Percentiles rank a stretch among this genome's conserved stretches.
These are phyloP conservation scores for Hydriomena furcata DNA, from an alignment of 2,888 invertebrate genomes.

Conservation along the genomic window DNA sequence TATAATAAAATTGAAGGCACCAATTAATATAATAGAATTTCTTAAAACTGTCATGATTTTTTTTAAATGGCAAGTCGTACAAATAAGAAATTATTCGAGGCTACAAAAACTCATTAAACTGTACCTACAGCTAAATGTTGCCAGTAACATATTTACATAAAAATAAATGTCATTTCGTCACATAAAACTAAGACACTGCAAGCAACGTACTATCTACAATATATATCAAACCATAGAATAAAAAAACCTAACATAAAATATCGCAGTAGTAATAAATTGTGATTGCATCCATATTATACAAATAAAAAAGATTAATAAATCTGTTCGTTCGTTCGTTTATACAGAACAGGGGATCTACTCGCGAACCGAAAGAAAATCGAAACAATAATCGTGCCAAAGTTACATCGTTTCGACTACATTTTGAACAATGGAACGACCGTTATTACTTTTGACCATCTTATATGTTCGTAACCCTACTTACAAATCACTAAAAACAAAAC, in stretches of 20 bases:
- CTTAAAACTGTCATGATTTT: slow-evolving; percentile 30
- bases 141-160: slow-evolving; percentile 53
- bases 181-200: slow-evolving; percentile 32
- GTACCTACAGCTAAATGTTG: slow-evolving; percentile 53
- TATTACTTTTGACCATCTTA: too few species aligned
- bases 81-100: slow-evolving; percentile 58
- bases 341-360: too few species aligned
- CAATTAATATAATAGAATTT: slow-evolving; percentile 28
- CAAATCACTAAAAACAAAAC: too few species aligned
- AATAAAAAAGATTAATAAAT: slow-evolving; percentile 23
- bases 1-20: slow-evolving; percentile 34
- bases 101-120: slow-evolving; percentile 39
- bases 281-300: slow-evolving; percentile 28
- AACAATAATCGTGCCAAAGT: too few species aligned
- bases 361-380: too few species aligned
- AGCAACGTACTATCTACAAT: slow-evolving; percentile 32
- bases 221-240: slow-evolving; percentile 21
- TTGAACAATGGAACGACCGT: too few species aligned
- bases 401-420: too few species aligned
- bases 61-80: slow-evolving; percentile 64
- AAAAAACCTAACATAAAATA: slow-evolving; percentile 19
- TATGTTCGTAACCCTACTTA: too few species aligned
- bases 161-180: slow-evolving; percentile 42
- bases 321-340: slow-evolving; percentile 24
- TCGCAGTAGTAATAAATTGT: slow-evolving; percentile 21